Conservation (phyloP, 2,797 vertebrate species). For the Falco peregrinus region DNA sequence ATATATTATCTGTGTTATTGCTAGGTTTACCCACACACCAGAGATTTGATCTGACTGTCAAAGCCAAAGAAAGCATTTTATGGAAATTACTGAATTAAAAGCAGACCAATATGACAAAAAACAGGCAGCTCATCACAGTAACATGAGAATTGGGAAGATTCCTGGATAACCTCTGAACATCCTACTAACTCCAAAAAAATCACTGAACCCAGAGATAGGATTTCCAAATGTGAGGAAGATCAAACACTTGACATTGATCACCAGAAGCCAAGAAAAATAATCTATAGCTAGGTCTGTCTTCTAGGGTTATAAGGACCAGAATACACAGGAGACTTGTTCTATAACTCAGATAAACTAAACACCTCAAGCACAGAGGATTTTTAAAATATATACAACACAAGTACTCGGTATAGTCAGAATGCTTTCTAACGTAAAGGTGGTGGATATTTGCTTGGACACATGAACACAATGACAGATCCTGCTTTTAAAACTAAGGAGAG, state of each 20-base stretch:
- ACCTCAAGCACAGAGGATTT: background rate
- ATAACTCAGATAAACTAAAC: background rate
- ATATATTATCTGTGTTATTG: slow-evolving; percentile 31
- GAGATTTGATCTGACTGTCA: slow-evolving; percentile 34
- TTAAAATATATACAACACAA: background rate
- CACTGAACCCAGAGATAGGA: background rate
- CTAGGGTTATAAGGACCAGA: background rate
- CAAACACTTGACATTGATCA: background rate
- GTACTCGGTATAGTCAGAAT: background rate
- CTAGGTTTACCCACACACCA: background rate
- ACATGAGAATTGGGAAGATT: background rate
- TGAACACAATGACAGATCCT: background rate
- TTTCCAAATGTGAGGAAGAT: background rate
- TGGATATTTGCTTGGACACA: background rate
- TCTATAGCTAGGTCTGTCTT: background rate
- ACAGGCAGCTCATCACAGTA: background rate
- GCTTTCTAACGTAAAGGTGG: background rate
- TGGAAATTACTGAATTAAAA: background rate
- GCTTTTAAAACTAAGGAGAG: background rate
- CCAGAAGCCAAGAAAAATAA: background rate
- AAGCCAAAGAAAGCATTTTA: background rate
- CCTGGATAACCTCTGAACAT: background rate
- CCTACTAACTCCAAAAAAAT: background rate
- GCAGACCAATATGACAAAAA: background rate
- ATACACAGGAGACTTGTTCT: background rate